phyloP scores from a whole-genome alignment of 2,888 invertebrate genomes.

The Antitype chi region DNA sequence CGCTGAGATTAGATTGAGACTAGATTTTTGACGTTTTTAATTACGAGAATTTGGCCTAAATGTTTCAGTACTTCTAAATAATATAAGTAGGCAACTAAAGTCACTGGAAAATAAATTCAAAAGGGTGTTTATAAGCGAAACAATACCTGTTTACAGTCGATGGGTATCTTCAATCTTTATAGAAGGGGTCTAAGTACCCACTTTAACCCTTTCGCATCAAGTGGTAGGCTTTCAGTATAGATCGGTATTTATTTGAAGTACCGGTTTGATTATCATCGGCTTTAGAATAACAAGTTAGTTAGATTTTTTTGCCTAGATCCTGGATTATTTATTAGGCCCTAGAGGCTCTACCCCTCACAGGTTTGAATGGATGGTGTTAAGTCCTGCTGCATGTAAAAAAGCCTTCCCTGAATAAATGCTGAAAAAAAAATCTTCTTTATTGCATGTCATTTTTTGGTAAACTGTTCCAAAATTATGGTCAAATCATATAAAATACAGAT shows the following conservation, averaged over 20 bases:
- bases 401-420: not conserved
- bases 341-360: not conserved
- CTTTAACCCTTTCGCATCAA: slow-evolving; percentile 27
- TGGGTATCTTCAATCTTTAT: slow-evolving; percentile 39
- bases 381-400: not conserved
- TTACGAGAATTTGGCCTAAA: too few relatives aligned
- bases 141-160: slow-evolving; percentile 36
- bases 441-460: not conserved
- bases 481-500: not conserved
- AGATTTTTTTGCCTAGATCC: not conserved
- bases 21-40: too few relatives aligned
- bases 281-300: not conserved
- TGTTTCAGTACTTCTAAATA: not conserved
- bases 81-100: too few relatives aligned
- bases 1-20: too few relatives aligned
- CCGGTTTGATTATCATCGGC: not conserved
- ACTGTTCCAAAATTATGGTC: not conserved
- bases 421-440: not conserved
- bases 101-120: slow-evolving; percentile 2
- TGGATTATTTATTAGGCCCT: not conserved
- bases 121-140: slow-evolving; percentile 15
- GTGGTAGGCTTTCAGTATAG: slow-evolving; percentile 9
- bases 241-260: not conserved
- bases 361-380: not conserved
- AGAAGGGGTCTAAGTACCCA: slow-evolving; percentile 37